Evolutionary conservation across 2,888 invertebrate genomes (phyloP).

Genomic region (Spodoptera picta): DNA sequence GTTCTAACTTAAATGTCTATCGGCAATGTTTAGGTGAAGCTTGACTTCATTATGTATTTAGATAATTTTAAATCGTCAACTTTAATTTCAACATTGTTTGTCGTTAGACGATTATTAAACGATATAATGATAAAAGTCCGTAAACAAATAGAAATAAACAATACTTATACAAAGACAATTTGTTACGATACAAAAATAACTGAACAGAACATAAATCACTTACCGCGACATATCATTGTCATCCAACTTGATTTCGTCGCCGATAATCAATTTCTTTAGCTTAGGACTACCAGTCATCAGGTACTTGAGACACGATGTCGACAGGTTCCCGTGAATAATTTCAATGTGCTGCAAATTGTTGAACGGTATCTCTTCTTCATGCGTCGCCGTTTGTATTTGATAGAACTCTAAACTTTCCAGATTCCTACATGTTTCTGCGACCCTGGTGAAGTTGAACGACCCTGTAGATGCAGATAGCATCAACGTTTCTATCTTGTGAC

Average conservation of each 20-base stretch:
- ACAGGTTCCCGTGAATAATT: slow-evolving; percentile 90
- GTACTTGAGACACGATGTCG: slow-evolving; percentile 88
- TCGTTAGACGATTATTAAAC: too few relatives aligned
- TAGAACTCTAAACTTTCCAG: slow-evolving; percentile 90
- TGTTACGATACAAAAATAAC: neutral
- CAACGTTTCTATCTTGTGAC: slow-evolving; percentile 86
- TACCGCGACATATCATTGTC: slow-evolving; percentile 91
- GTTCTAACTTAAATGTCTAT: too few relatives aligned
- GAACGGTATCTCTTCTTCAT: slow-evolving; percentile 88
- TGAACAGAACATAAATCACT: slow-evolving; percentile 41
- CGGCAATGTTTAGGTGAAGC: too few relatives aligned
- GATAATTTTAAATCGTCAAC: too few relatives aligned
- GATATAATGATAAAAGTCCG: too few relatives aligned
- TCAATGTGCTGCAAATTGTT: slow-evolving; percentile 90
- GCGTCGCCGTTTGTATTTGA: slow-evolving; percentile 90
- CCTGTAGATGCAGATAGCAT: slow-evolving; percentile 89
- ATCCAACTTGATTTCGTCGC: slow-evolving; percentile 90
- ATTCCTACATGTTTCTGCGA: slow-evolving; percentile 89
- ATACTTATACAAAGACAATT: too few relatives aligned
- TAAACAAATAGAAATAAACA: too few relatives aligned
- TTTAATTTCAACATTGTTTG: too few relatives aligned
- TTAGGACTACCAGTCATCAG: slow-evolving; percentile 89
- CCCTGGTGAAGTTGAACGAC: slow-evolving; percentile 88
- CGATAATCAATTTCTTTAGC: slow-evolving; percentile 90
- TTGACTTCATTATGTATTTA: too few relatives aligned